Evolutionary conservation across 2,888 invertebrate species (phyloP), one percentile per base, ranked within the genome.

Genomic region (Leptinotarsa rubiginosa): DNA sequence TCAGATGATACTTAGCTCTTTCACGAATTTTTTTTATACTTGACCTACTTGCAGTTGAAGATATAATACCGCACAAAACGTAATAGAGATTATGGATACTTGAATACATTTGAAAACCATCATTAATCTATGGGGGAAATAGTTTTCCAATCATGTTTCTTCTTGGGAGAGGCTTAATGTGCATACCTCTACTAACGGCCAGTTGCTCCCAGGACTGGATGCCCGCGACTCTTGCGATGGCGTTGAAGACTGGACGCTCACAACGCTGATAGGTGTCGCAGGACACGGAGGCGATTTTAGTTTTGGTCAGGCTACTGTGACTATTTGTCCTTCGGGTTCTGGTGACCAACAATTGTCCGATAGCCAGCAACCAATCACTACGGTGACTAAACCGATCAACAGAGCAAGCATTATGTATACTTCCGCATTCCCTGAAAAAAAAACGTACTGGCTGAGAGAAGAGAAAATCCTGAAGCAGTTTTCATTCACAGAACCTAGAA

Each of bases 261-360:
- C 79, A 62, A 78, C 84, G 88, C 88, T 86, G 86, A 87, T 80
- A 84, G 84, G 83, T 52, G 79, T 70, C 72, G 77, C 77, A 22
- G 81, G 69, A 41, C 76, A 78, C 72, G 81, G 89, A 89, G 91
- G 90, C 89, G 91, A 90, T 89, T 91, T 91, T 89, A 89, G 87
- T 90, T 89, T 89, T 81, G 91, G 92, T 93, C 93, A 93, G 88
- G 93, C 93, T 86, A 92, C 90, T 83, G 92, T 91, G 84, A 92
- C 88, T 74, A 90, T 88, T 84, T 91, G 91, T 84, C 92, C 92
- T 68, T 88, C 88, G 74, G 93, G 93, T 86, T 93, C 93, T 80
- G 93, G 93, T 72, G 93, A 93, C 93, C 93, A 93, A 87, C 93
- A 93, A 89, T 93, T 93, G 91, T 93, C 93, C 52, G 93, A 93